Percentiles rank a stretch among this genome's conserved stretches.
Conservation (phyloP, 2,113 vertebrate species). For the Microcebus jonahi region DNA sequence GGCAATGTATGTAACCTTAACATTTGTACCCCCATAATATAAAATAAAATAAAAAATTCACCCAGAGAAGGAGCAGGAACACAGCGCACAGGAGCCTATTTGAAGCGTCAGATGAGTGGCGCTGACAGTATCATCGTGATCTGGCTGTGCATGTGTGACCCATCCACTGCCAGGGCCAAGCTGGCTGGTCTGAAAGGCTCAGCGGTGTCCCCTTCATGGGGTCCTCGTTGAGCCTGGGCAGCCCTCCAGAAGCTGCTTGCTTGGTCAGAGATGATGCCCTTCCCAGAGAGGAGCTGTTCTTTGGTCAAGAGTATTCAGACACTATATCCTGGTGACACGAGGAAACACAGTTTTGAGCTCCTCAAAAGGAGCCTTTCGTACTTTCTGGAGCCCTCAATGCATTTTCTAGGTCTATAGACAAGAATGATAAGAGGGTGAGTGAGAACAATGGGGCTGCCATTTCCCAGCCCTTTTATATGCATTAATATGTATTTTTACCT, state of each 20-base stretch:
- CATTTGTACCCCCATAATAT: no score
- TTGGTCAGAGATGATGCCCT: neutral
- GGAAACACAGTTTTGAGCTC: neutral
- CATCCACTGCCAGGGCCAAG: neutral
- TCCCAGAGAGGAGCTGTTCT: neutral
- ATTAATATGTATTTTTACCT: neutral
- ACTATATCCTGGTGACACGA: neutral
- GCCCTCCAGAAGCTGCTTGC: neutral
- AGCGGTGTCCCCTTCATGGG: neutral
- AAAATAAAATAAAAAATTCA: neutral
- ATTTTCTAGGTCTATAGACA: neutral
- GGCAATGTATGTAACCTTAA: no score
- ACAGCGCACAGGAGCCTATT: neutral
- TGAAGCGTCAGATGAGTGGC: neutral
- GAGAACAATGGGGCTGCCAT: neutral
- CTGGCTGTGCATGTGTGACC: neutral
- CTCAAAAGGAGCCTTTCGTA: neutral
- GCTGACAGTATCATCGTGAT: no score
- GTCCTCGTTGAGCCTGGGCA: neutral
- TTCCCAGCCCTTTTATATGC: neutral
- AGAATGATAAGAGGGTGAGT: neutral
- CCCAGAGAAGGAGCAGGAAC: neutral
- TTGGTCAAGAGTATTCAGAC: neutral
- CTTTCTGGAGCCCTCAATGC: neutral
- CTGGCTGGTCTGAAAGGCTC: neutral